Conservation (phyloP, 2,113 vertebrate species). For the Perca flavescens region DNA sequence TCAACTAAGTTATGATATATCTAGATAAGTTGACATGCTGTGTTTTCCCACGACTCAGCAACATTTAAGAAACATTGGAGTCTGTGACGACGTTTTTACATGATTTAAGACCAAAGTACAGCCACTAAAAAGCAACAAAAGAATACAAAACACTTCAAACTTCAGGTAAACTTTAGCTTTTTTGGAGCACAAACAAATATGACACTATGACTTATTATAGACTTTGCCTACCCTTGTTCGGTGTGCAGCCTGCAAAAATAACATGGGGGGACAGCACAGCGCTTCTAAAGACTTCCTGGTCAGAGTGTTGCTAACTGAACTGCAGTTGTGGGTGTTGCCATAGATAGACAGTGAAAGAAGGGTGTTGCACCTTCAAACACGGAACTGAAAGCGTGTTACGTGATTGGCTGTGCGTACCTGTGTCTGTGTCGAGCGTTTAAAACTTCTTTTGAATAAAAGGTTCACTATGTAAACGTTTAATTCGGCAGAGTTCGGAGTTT, state of each 20-base stretch:
- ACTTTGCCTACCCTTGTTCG: slow-evolving; percentile 39
- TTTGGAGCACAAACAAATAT: not conserved
- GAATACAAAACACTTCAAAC: not conserved
- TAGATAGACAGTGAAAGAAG: not conserved
- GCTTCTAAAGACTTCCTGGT: slow-evolving; percentile 37
- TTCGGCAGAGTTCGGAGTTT: not conserved
- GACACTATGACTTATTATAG: not conserved
- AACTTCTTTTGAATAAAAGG: not conserved
- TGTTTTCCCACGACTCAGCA: not conserved
- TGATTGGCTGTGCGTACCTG: slow-evolving; percentile 42
- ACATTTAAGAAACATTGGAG: too few relatives aligned
- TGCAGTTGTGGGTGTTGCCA: not conserved
- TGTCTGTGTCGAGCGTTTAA: not conserved
- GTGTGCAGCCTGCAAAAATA: slow-evolving; percentile 23
- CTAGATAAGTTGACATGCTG: not conserved
- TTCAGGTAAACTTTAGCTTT: not conserved
- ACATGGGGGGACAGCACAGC: not conserved
- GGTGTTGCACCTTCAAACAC: slow-evolving; percentile 8
- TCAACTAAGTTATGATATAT: not conserved
- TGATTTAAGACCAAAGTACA: not conserved
- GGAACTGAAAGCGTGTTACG: slow-evolving; percentile 9
- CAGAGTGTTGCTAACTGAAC: not conserved
- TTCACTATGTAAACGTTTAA: not conserved
- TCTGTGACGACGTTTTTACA: not conserved
- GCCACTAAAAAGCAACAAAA: not conserved